These are phyloP conservation scores for Phortica okadai DNA, from an alignment of 2,888 invertebrate genomes.

Conservation along the genomic window DNA sequence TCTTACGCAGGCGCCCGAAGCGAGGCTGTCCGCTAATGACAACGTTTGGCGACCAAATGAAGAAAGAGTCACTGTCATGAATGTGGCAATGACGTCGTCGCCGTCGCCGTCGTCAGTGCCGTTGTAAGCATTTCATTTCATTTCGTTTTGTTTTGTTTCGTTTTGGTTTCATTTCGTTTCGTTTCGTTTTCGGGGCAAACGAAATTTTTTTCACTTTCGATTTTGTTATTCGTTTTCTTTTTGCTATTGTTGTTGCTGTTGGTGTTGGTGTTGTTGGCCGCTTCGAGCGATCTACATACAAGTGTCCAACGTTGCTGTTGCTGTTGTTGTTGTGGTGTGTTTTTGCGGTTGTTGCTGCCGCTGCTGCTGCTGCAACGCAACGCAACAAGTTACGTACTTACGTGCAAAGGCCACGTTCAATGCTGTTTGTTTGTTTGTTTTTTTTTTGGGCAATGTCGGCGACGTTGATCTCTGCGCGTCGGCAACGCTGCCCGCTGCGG, in stretches of 20 bases:
- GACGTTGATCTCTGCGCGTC: constrained; percentile 20
- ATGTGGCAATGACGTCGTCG: constrained; percentile 37
- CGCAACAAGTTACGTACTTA: not conserved
- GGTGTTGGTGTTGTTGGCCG: not conserved
- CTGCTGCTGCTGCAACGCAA: constrained; percentile 1
- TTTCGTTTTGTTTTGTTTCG: constrained; percentile 19
- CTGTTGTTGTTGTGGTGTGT: not conserved
- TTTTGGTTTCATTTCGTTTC: not conserved
- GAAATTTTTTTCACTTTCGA: constrained; percentile 11
- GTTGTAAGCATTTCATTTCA: constrained; percentile 7
- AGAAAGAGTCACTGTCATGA: constrained; percentile 37
- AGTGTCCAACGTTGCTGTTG: not conserved
- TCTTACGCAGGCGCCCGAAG: not conserved
- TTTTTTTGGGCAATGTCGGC: not conserved
- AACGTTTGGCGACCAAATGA: constrained; percentile 4
- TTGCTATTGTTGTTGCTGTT: not conserved
- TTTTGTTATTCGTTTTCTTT: not conserved
- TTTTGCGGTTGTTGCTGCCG: not conserved
- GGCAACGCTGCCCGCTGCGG: constrained; percentile 26
- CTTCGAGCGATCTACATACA: not conserved
- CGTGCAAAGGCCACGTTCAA: constrained; percentile 2
- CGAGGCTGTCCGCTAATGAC: not conserved
- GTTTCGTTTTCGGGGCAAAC: not conserved
- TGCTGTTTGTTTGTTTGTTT: constrained; percentile 5
- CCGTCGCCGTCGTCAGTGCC: constrained; percentile 6